phyloP scores from a whole-genome alignment of 2,797 vertebrate species.

The Poecilia velifera region DNA sequence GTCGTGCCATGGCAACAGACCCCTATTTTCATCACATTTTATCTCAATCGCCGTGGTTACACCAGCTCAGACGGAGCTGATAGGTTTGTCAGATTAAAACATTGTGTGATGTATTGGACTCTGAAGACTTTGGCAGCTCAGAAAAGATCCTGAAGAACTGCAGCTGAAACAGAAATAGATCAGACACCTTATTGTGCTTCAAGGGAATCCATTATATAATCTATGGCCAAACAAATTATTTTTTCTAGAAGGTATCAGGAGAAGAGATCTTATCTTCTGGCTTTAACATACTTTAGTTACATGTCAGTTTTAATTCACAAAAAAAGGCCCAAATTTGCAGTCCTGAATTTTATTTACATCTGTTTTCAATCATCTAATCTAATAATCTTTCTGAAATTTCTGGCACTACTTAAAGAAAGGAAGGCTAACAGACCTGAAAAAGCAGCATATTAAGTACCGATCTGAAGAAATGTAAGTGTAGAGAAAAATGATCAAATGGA shows the following conservation, averaged over 20 bases:
- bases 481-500: constrained; percentile 8
- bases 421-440: not conserved
- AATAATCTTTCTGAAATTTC: not conserved
- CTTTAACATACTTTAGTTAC: not conserved
- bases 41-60: constrained; percentile 48
- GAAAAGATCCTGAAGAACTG: constrained; percentile 20
- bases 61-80: constrained; percentile 40
- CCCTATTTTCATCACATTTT: constrained; percentile 32
- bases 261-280: not conserved
- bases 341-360: not conserved
- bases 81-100: constrained; percentile 41
- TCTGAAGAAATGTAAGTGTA: not conserved
- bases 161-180: not conserved
- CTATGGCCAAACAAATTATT: not conserved
- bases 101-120: constrained; percentile 31
- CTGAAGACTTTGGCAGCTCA: constrained; percentile 19
- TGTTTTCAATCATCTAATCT: constrained; percentile 7
- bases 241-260: not conserved
- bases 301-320: not conserved
- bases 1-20: constrained; percentile 39
- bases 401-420: constrained; percentile 8
- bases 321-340: not conserved
- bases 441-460: not conserved
- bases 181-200: not conserved
- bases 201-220: not conserved